Evolutionary conservation across 2,888 invertebrate genomes (phyloP), one percentile per base, ranked within the genome.

Genomic region (Polyommatus icarus): DNA sequence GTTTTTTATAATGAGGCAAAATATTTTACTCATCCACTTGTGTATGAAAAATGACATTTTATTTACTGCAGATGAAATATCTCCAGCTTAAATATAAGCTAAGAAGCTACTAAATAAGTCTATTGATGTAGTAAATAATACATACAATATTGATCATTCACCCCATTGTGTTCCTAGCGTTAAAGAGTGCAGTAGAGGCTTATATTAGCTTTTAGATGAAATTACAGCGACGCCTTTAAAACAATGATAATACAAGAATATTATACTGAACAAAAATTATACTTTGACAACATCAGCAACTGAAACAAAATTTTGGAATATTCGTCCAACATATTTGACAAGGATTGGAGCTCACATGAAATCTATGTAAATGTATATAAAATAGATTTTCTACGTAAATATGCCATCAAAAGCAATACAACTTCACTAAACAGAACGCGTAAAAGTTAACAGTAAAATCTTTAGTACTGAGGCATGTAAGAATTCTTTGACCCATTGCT

Each of bases 161-260:
- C 50, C 75, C 6, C 75, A 75, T 75, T 50, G 54, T 54, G 75
- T 75, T 75, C 0, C 24, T 75, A 75, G 75, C 29, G 15, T 50
- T 29, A 54, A 73, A 29, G 75, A 75, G 75, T 75, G 75, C 75
- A 20, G 75, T 75, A 75, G 75, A 50, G 54, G 75, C 75, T 75
- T 75, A 24, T 5, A 54, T 61, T 29, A 50, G 75, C 75, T 75
- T 73, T 46, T 75, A 75, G 72, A 72, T 72, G 20, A 72, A 71
- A 50, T 50, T 24, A 75, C 50, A 29, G 75, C 75, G 75, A 15
- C 54, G 50, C 50, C 8, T 29, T 54, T 24, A 29, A 32, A 67
- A 29, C 5, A 12, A 29, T 1, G 1, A 29, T 32, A 15, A 29
- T 32, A 67, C 61, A 20, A 61, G 4, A 24, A 61, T 29, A 67